These are phyloP conservation scores for Brachyrhaphis roseni DNA, from an alignment of 2,797 vertebrate genomes.

Conservation along the genomic window DNA sequence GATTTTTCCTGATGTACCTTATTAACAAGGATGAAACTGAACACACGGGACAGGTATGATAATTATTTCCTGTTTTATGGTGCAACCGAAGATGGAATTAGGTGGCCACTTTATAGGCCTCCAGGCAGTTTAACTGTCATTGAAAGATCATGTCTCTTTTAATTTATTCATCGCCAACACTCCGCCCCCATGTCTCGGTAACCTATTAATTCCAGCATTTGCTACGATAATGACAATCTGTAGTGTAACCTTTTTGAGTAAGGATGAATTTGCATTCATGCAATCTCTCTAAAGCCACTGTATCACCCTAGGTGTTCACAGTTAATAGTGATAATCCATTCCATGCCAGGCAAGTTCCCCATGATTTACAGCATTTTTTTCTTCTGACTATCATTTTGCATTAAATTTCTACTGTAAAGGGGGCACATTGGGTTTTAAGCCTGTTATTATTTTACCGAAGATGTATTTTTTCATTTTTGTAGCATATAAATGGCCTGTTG, in stretches of 20 bases:
- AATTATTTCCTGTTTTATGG: slow-evolving; percentile 24
- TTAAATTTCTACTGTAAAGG: slow-evolving; percentile 3
- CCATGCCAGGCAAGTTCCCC: slow-evolving; percentile 19
- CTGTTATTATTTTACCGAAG: slow-evolving; percentile 4
- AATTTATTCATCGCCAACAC: slow-evolving; percentile 11
- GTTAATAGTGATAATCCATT: slow-evolving; percentile 47
- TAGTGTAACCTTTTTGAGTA: slow-evolving; percentile 58
- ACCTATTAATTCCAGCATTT: slow-evolving; percentile 52
- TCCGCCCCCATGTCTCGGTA: slow-evolving; percentile 17
- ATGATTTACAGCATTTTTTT: slow-evolving; percentile 24
- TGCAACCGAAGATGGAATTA: slow-evolving; percentile 18
- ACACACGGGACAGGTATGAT: slow-evolving; percentile 81
- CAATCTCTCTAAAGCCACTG: slow-evolving; percentile 35
- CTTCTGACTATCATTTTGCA: slow-evolving; percentile 15
- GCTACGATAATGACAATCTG: slow-evolving; percentile 33
- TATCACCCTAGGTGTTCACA: slow-evolving; percentile 28
- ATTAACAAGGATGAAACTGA: slow-evolving; percentile 85
- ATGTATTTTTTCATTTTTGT: not conserved
- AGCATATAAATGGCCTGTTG: not conserved
- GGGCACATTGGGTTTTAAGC: not conserved
- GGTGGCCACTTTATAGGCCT: slow-evolving; percentile 12
- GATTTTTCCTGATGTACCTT: slow-evolving; percentile 85
- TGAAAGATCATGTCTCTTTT: slow-evolving; percentile 23
- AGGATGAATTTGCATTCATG: slow-evolving; percentile 44
- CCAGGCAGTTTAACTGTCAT: slow-evolving; percentile 15